Base-by-base conservation (phyloP, 1,140 invertebrate species). In the Samia ricini region DNA sequence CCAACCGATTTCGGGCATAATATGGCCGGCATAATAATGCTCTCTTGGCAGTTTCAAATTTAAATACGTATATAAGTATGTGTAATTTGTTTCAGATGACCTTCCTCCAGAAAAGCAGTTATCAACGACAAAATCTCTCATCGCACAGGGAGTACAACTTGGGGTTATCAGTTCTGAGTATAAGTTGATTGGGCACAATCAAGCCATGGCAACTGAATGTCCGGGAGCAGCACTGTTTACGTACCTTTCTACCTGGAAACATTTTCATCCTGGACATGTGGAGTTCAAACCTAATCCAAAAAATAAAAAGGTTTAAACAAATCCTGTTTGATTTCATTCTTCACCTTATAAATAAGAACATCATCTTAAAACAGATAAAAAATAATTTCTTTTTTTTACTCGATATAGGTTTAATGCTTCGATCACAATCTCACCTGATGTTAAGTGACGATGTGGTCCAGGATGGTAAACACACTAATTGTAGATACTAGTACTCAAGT, bases 181-280 rank as follows among this genome's bases (percentile, higher is more conserved):
- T 72, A 94, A 91, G 49, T 79, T 96, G 22, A 71, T 95, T 10
- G 95, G 94, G 0, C 95, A 96, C 74, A 85, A 92, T n/a, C 95
- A 96, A 80, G 90, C 93, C 0, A 88, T 91, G 70, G 79, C 89
- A 0, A 96, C 95, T 0, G 92, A 94, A 64, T 96, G 95, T 76
- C 95, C 95, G 0, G 95, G 95, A 0, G 88, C 91, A 1, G 78
- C 87, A 0, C 81, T 96, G 0, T 93, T 92, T 56, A 71, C 91
- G 0, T 91, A 93, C 50, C 94, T 96, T 26, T 85, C 91, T 6
- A 92, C 79, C 1, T 95, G 95, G 95, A 85, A 92, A 1, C 92
- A 95, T 57, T 87, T 74, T 51, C 18, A 42, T 8, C 62, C 66
- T 4, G 64, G 60, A 20, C 29, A 61, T 23, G 29, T 61, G 12